Base-by-base conservation (phyloP, 2,113 vertebrate genomes). In the Cyprinus carpio region DNA sequence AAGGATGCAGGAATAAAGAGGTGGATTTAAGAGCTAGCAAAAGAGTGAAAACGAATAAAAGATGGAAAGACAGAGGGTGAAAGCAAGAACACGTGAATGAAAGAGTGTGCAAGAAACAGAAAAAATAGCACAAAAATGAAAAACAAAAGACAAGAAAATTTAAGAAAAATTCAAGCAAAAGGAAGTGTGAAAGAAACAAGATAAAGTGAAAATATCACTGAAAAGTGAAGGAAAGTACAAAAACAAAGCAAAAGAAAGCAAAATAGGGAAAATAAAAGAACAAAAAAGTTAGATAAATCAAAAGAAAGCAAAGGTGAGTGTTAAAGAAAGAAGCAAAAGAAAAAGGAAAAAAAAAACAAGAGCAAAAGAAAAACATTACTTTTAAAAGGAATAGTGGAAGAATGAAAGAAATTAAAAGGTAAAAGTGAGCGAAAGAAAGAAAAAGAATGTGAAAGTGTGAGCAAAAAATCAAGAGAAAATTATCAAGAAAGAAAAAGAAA, bases 1-100 rank as follows among this genome's bases (percentile, higher is more conserved):
- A 72, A 69, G 74, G 51, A 71, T 29, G 72, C 62, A 82, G 86
- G 51, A 51, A 37, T 56, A 67, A n/a, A 69, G 58, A 85, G 18
- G 54, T 8, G 6, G 18, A 56, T 25, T 54, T 58, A n/a, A 69
- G 58, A 85, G 13, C 46, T 3, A 67, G 56, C 9, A 43, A 43
- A 43, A 11, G 40, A 43, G 2, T 75, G n/a, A 79, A 54, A 74
- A 15, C 67, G 10, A 82, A 51, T 2, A 27, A 43, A 51, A 49
- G 74, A 49, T 6, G 71, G 56, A 74, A 15, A 51, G 4, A 20
- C 54, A 67, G 72, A 9, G 79, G 67, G 54, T 8, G 29, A 62
- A 37, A 16, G 54, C 34, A 11, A 10, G 18, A 27, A 25, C 46
- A 58, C 65, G 11, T 13, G 16, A 67, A 69, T 4, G 8, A 37